Base-by-base conservation (phyloP, 2,888 invertebrate species). In the Branchipolynoe longqiensis region DNA sequence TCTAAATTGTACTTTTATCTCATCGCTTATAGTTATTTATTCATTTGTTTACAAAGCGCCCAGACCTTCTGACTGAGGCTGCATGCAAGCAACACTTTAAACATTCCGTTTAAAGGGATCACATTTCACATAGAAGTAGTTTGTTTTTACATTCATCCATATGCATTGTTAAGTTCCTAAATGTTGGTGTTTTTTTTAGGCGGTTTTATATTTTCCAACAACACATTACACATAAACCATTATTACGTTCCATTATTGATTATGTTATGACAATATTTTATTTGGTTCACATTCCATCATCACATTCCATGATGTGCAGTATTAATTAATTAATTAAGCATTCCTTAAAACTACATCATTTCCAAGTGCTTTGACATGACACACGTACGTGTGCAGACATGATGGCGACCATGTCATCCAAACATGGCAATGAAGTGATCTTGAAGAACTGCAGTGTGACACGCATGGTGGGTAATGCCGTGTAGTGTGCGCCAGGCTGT, bases 81-180 rank as follows among this genome's bases (percentile, higher is more conserved):
- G 31, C 62, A n/a, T 28, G 28, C 62, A 25, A 62, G 31, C 25
- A 4, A 28, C 31, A 25, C 31, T 62, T 25, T 62, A 4, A 62
- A 62, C 62, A 62, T 62, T 62, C 62, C 62, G 62, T 62, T 62
- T 28, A 25, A 62, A 62, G 62, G 62, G 62, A 62, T 62, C 62
- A 62, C 14, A 25, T 38, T 69, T 69, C 38, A 33, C 38, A 38
- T 69, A n/a, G n/a, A n/a, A n/a, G n/a, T n/a, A 48, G 48, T 48
- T 48, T 48, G 48, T 48, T 48, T 48, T 48, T 48, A 48, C 8
- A 8, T 12, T 48, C n/a, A n/a, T n/a, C n/a, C n/a, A n/a, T n/a
- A 48, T 6, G 69, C 69, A 36, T 69, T 62, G 25, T 62, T 25
- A 62, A 31, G 62, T 69, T n/a, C n/a, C n/a, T n/a, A n/a, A n/a